Conservation (phyloP, 2,113 vertebrate genomes). For the Peucedramus taeniatus region DNA sequence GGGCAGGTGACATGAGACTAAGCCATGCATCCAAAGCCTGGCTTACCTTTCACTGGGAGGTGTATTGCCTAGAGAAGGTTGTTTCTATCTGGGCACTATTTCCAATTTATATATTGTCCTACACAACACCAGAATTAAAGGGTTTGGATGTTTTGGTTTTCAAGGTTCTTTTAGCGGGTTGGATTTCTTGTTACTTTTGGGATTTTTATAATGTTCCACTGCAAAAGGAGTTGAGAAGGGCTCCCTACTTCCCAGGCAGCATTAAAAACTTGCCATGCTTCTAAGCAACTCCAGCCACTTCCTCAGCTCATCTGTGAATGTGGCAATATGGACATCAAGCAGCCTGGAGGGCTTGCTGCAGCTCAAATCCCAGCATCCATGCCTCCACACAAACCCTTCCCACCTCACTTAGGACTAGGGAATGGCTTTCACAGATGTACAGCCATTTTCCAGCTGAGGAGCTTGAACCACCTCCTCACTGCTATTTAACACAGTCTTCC, state of each 20-base stretch:
- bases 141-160: background rate
- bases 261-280: background rate
- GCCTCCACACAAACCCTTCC: background rate
- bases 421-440: background rate
- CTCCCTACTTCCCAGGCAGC: background rate
- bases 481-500: background rate
- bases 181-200: background rate
- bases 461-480: background rate
- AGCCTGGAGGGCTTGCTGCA: background rate
- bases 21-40: background rate
- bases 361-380: background rate
- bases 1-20: background rate
- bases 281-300: background rate
- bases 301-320: background rate
- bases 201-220: background rate
- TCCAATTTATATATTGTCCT: background rate
- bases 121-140: background rate
- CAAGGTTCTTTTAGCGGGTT: rapidly evolving
- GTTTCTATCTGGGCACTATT: background rate
- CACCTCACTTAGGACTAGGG: background rate
- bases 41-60: background rate
- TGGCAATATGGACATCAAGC: background rate
- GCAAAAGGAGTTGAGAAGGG: background rate
- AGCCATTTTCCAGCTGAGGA: background rate
- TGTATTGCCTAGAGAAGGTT: background rate